These are phyloP conservation scores for Epicauta chinensis DNA, from an alignment of 1,140 invertebrate species.

Conservation along the genomic window DNA sequence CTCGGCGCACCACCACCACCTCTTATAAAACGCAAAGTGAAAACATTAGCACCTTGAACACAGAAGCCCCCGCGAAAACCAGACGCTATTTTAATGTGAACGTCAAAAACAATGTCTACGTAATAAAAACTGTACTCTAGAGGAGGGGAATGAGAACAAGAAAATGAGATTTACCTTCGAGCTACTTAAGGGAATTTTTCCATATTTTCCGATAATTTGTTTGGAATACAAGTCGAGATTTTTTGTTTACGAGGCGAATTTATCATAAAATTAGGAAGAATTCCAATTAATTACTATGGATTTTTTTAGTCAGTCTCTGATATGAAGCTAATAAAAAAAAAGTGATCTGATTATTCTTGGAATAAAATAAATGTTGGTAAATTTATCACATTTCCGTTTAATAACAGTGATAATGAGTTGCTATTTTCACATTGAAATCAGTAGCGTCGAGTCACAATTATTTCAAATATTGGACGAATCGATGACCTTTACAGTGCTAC, in stretches of 20 bases:
- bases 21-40: constrained; percentile 38
- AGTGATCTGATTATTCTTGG: not conserved
- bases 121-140: constrained; percentile 27
- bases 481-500: too few relatives aligned
- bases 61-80: constrained; percentile 7
- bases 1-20: constrained; percentile 26
- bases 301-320: too few relatives aligned
- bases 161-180: constrained; percentile 32
- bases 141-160: not conserved
- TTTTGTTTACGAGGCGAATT: too few relatives aligned
- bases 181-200: constrained; percentile 18
- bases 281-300: too few relatives aligned
- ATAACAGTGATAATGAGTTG: constrained; percentile 1
- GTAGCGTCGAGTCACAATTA: too few relatives aligned
- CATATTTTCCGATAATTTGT: constrained; percentile 20
- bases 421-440: constrained; percentile 5
- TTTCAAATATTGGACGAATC: too few relatives aligned
- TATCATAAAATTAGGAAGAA: too few relatives aligned
- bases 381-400: constrained; percentile 13
- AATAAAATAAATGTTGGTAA: not conserved
- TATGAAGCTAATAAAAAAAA: too few relatives aligned
- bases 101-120: constrained; percentile 37
- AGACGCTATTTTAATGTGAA: constrained; percentile 32
- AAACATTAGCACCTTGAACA: constrained; percentile 44
- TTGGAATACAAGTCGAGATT: not conserved